Evolutionary conservation across 2,113 vertebrate genomes (phyloP), one percentile per base, ranked within the genome.

Genomic region (Synodontis membranacea): DNA sequence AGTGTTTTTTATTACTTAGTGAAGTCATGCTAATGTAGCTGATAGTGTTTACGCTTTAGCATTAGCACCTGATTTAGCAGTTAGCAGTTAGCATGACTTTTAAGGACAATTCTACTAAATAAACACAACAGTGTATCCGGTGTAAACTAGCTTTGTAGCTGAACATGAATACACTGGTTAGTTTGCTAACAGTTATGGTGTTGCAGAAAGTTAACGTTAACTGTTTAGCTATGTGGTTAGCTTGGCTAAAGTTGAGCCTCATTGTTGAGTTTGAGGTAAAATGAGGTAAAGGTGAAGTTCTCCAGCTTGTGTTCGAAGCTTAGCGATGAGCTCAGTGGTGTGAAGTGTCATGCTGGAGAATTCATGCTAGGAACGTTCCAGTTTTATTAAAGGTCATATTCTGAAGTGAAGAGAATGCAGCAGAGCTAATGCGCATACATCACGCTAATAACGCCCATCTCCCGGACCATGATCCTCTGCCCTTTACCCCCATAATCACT

Each of bases 381-480:
- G 25, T 75, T 75, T 28, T 75, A 46, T 44, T 75, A 75, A 75
- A 75, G 72, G 72, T 75, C 72, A 75, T 46, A n/a, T 15, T 5
- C 2, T 46, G 23, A 84, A 37, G 46, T 46, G 37, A 58, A 34
- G 60, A 78, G 82, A 62, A 68, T 9, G 21, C 48, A 72, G 25
- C 68, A 46, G 48, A 39, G 25, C 74, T 76, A n/a, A 60, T 10
- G 58, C 34, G 42, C 44, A 64, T 72, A 87, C 70, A 62, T 78
- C 86, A 80, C 31, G 19, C 78, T 80, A 58, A 58, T 80, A 80
- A 80, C 31, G 1, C 52, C 8, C 1, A 7, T 11, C 17, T 37
- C 66, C 64, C 1, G 34, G 37, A 9, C 50, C 58, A 74, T 42
- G 39, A 44, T 58, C 34, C 68, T 56, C 70, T 44, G 50, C 83